These are phyloP conservation scores for Leucophenga maculata DNA, from an alignment of 2,888 invertebrate species.

Conservation along the genomic window DNA sequence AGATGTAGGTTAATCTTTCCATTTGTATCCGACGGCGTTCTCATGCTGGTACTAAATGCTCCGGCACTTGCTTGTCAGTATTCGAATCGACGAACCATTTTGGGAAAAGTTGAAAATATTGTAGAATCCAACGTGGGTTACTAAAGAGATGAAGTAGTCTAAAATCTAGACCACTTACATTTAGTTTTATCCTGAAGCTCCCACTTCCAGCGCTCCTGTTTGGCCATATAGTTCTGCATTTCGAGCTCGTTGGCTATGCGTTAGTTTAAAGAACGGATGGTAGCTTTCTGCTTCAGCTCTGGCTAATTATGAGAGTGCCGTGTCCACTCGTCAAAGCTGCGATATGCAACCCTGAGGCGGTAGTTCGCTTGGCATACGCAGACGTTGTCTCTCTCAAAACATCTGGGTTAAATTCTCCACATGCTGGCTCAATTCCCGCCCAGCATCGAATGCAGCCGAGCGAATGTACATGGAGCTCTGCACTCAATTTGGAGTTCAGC, in stretches of 20 bases:
- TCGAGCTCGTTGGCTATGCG: too few relatives aligned
- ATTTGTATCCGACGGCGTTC: constrained; percentile 76
- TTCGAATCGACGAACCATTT: constrained; percentile 84
- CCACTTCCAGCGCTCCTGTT: too few relatives aligned
- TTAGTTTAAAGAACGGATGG: too few relatives aligned
- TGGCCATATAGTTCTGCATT: too few relatives aligned
- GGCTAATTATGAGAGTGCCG: too few relatives aligned
- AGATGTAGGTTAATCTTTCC: constrained; percentile 82
- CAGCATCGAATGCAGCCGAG: constrained; percentile 82
- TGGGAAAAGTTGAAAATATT: constrained; percentile 91
- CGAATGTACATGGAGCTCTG: constrained; percentile 79
- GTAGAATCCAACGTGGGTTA: constrained; percentile 84
- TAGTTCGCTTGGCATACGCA: constrained; percentile 76
- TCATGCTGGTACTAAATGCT: constrained; percentile 74
- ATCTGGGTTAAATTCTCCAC: constrained; percentile 88
- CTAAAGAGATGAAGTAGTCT: constrained; percentile 70
- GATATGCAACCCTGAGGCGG: too few relatives aligned
- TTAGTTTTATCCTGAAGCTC: constrained; percentile 82
- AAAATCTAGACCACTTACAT: constrained; percentile 70
- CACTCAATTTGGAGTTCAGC: constrained; percentile 78
- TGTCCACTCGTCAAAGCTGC: constrained; percentile 93
- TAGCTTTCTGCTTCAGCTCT: too few relatives aligned
- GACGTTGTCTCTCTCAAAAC: constrained; percentile 80
- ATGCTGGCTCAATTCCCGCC: constrained; percentile 83
- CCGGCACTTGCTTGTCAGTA: constrained; percentile 73